Percentiles rank a stretch among this genome's conserved stretches.
phyloP scores from a whole-genome alignment of 1,140 invertebrate species.

The Drosophila insularis region DNA sequence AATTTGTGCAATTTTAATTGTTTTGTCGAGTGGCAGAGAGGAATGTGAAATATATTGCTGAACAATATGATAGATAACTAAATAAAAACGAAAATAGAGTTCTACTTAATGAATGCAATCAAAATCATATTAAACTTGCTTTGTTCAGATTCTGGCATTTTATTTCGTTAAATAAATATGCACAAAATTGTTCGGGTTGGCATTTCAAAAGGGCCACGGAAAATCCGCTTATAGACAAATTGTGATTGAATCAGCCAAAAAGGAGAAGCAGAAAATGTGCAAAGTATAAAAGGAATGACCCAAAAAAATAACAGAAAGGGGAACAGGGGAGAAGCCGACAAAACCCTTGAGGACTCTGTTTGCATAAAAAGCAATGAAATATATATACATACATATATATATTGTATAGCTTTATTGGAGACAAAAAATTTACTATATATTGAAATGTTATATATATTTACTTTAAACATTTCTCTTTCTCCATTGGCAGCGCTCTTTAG shows the following conservation, averaged over 20 bases:
- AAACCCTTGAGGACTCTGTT: background rate
- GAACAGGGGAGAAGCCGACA: constrained; percentile 2
- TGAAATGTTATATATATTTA: background rate
- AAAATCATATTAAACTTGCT: constrained; percentile 53
- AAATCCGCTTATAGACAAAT: constrained; percentile 41
- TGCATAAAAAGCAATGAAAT: constrained; percentile 4
- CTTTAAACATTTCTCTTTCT: constrained; percentile 19
- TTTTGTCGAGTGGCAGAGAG: background rate
- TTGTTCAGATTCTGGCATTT: constrained; percentile 2
- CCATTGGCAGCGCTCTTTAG: constrained; percentile 18
- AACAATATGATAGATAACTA: constrained; percentile 22
- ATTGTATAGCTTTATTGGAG: background rate
- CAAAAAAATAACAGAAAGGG: background rate
- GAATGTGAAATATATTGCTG: background rate
- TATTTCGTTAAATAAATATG: constrained; percentile 14
- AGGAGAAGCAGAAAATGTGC: constrained; percentile 25
- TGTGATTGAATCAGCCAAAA: constrained; percentile 25
- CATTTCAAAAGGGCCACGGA: constrained; percentile 43
- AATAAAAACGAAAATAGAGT: constrained; percentile 42
- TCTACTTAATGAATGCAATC: constrained; percentile 59
- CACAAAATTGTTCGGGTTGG: constrained; percentile 23
- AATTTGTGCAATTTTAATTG: constrained; percentile 1
- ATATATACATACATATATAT: background rate
- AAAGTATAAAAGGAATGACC: constrained; percentile 17
- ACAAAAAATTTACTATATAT: background rate